Evolutionary conservation across 2,888 invertebrate species (phyloP), one percentile per base, ranked within the genome.

Genomic region (Coenonympha glycerion): DNA sequence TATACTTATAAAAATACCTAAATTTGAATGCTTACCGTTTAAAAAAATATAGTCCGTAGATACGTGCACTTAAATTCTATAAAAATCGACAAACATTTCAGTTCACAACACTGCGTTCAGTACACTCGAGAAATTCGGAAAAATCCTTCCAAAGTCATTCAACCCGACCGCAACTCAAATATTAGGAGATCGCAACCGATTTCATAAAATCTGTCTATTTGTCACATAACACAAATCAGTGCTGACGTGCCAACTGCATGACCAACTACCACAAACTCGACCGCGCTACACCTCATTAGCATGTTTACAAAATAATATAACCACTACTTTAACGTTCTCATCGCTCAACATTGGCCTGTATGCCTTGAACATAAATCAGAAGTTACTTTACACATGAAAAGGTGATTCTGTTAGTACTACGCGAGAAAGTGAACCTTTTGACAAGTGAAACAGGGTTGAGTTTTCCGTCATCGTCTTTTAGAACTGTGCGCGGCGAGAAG

Each of bases 221-320:
- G 68, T 73, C 75, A 76, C 75, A 76, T 71, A 69, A 75, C 72
- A 79, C 75, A 76, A 77, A 76, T 80, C 73, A 71, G 74, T 71
- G 76, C 68, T 75, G 72, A 74, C 86, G 86, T 82, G 81, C 78
- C 83, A 76, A 74, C 85, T 75, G 82, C 73, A 73, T 79, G 86
- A 83, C 73, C 76, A 77, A 78, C 84, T 77, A 79, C 77, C 76
- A 76, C 83, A 76, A 84, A 86, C 86, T 85, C 83, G 70, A 68
- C 73, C 74, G 69, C 71, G 75, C 77, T 75, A 77, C 73, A 70
- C 78, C 75, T 82, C 84, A 85, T 83, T 83, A 84, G 75, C 80
- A 78, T 76, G 71, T 78, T 73, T 69, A 83, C 79, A 79, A 79
- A 77, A 79, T 70, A 78, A 76, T 69, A 76, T 76, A 73, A 76